Evolutionary conservation across 2,113 vertebrate genomes (phyloP).

Genomic region (Chloebia gouldiae): DNA sequence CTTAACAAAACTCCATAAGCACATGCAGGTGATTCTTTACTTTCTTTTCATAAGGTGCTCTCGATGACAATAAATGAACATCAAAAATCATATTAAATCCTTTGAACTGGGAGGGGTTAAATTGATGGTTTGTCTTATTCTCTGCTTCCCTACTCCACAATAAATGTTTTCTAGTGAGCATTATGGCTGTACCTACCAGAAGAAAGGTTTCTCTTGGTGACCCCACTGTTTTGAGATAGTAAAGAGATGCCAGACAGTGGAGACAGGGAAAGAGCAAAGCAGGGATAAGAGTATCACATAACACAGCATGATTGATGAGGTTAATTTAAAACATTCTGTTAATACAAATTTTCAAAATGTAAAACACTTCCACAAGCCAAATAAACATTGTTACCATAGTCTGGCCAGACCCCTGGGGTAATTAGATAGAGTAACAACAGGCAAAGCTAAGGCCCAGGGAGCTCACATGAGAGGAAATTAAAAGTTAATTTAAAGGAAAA

Average conservation of each 20-base stretch:
- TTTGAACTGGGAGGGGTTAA: background rate
- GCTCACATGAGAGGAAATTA: background rate
- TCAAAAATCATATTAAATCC: background rate
- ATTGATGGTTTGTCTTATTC: conserved; percentile 14
- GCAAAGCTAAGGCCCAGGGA: background rate
- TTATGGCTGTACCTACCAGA: conserved; percentile 62
- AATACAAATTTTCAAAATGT: background rate
- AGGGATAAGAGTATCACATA: background rate
- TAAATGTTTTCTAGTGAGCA: conserved; percentile 14
- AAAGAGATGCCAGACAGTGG: background rate
- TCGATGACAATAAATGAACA: background rate
- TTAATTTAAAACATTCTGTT: background rate
- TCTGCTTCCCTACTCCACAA: conserved; percentile 32
- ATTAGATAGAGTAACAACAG: background rate
- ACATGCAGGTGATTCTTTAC: conserved; percentile 96
- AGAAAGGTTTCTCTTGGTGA: background rate
- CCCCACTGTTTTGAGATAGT: background rate
- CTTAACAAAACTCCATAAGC: conserved; percentile 85
- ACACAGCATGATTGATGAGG: background rate
- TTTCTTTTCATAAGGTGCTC: conserved; percentile 65
- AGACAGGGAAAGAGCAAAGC: background rate
- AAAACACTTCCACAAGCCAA: background rate
- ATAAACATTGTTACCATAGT: background rate
- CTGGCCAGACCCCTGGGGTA: background rate
- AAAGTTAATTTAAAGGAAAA: background rate